Base-by-base conservation (phyloP, 2,888 invertebrate species). In the Antheraea assamensis region DNA sequence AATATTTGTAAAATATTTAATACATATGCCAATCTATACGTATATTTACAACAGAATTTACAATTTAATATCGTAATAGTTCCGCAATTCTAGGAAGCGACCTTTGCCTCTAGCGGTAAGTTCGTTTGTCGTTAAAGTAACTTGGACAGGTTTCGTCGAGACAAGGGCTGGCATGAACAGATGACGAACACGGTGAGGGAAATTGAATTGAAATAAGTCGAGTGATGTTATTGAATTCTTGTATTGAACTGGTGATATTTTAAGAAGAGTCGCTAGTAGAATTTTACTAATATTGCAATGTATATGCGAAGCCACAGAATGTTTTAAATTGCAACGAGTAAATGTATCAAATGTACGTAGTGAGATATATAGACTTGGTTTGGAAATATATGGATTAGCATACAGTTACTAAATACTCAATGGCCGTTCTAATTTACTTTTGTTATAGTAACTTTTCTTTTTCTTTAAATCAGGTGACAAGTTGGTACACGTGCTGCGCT, bases 101-200 rank as follows among this genome's bases (percentile, higher is more conserved):
- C 21, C 35, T n/a, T 35, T n/a, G 68, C 68, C 35, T n/a, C 35
- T 1, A 35, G 68, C 61, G 35, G 68, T 68, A 35, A 68, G 68
- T 68, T 68, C 35, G 68, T 35, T 68, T 35, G 68, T n/a, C 35
- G 30, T 68, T 68, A 35, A 68, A 68, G 10, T n/a, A 35, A 68
- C 68, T 68, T 68, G 66, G 64, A 66, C 66, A 66, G 66, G 30
- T 31, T 66, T 31, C 35, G 1, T 66, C 66, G 31, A 31, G 21
- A 21, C 19, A 66, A 19, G 21, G 66, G 31, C 15, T 66, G 35
- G 35, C 66, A 66, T n/a, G 35, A 66, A 66, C 66, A 66, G 66
- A 66, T 19, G 66, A 35, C 19, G 35, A 35, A 66, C 66, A 24
- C 17, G 35, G 21, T 66, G 19, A 35, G 66, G 31, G 66, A 66